Percentiles rank a stretch among this genome's conserved stretches.
Conservation (phyloP, 2,113 vertebrate genomes). For the Gymnogyps californianus region DNA sequence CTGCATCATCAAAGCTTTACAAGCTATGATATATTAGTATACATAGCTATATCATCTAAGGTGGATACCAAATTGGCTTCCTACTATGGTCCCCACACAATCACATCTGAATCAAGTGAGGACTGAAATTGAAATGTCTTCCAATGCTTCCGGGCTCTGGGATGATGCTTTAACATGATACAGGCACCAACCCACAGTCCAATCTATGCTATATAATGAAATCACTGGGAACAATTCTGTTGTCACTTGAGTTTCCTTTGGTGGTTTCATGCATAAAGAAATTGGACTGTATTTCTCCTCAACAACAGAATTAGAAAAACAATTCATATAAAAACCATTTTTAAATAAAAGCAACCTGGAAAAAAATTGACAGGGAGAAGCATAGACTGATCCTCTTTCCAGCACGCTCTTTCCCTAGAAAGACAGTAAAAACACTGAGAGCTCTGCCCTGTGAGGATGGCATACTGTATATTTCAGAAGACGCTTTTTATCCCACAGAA, state of each 20-base stretch:
- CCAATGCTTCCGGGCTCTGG: neutral
- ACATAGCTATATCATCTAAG: neutral
- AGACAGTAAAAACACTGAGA: neutral
- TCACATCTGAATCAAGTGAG: neutral
- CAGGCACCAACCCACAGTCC: neutral
- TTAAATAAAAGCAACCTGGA: neutral
- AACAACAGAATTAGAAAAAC: neutral
- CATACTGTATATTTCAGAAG: neutral
- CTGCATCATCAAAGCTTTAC: neutral
- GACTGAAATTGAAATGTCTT: neutral
- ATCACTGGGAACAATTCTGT: neutral
- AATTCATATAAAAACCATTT: neutral
- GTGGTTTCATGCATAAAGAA: neutral
- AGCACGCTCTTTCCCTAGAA: neutral
- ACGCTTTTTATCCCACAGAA: constrained; percentile 32
- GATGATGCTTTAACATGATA: neutral
- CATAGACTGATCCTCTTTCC: neutral
- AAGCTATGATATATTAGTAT: neutral
- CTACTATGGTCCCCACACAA: neutral
- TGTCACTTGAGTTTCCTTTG: neutral
- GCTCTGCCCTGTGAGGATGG: constrained; percentile 5
- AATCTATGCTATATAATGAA: neutral
- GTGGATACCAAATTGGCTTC: neutral
- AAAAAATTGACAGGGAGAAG: neutral
- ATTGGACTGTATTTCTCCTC: neutral